Conservation (phyloP, 2,888 invertebrate genomes). For the Patella ulyssiponensis region DNA sequence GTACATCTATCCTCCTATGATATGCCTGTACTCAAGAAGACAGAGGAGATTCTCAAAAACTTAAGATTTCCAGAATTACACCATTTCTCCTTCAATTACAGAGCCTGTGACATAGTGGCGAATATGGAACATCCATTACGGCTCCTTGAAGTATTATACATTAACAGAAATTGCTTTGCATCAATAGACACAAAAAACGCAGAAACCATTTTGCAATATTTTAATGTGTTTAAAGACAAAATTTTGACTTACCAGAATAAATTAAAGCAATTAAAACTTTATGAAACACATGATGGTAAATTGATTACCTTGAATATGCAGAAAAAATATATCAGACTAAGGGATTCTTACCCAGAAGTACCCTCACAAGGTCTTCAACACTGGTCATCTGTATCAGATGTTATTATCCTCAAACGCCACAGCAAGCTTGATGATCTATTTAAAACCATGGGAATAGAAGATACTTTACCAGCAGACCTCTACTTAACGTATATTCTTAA, state of each 20-base stretch:
- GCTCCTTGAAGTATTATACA: background rate
- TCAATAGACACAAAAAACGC: background rate
- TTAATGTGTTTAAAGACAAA: background rate
- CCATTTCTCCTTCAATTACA: background rate
- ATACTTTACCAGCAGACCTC: constrained; percentile 19
- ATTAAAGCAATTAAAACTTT: background rate
- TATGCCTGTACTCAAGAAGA: background rate
- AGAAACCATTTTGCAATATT: background rate
- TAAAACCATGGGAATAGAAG: constrained; percentile 34
- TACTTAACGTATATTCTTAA: constrained; percentile 37
- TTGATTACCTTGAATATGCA: background rate
- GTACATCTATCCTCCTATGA: background rate
- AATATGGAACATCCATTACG: background rate
- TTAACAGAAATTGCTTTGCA: background rate
- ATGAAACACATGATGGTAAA: background rate
- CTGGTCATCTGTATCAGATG: constrained; percentile 14
- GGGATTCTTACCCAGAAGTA: background rate
- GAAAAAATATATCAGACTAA: background rate
- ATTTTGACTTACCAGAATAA: background rate
- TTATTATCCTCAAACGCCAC: constrained; percentile 20
- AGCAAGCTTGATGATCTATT: constrained; percentile 31
- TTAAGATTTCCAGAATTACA: background rate
- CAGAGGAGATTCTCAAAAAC: background rate
- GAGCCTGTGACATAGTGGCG: background rate
- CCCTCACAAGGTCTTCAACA: constrained; percentile 23